Evolutionary conservation across 2,888 invertebrate genomes (phyloP), one percentile per base, ranked within the genome.

Genomic region (Willowsia nigromaculata): DNA sequence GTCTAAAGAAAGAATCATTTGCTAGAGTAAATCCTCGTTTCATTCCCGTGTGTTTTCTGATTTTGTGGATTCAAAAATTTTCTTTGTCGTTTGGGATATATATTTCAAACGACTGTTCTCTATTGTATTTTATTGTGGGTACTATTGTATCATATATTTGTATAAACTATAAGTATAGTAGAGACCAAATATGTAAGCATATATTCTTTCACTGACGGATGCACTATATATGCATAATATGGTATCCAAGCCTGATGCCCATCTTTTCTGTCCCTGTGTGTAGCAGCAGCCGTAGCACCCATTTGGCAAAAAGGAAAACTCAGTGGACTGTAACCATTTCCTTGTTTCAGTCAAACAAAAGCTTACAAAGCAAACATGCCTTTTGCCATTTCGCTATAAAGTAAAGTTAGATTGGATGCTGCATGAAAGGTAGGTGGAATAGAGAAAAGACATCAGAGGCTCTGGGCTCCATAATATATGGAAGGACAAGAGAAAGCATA

Each of bases 251-350:
- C 76, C 33, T 0, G 13, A 27, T 50, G 25, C 76, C 76, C 25
- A 76, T 50, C 50, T 30, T 59, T 85, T 76, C 56, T 65, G 25
- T 37, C 50, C 37, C 65, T 50, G 30, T 50, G 56, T 59, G 37
- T 22, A 56, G 80, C 47, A 27, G 53, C 47, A 47, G 13, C 15
- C 43, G 47, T 33, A 80, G 37, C 25, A 62, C 33, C 82, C 76
- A 88, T 88, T 84, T 80, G 78, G 59, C 83, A 83, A 83, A 88
- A 82, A 88, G 88, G 83, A 83, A 88, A 80, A 83, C 78, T 40
- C 88, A 84, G 84, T 88, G 88, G 88, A 88, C 88, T 68, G 88
- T 84, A 78, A 88, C 88, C 76, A 84, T 88, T 88, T 88, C 88
- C 88, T 88, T 88, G 88, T 88, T 88, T 84, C 78, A 88, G 18